Conservation (phyloP, 2,113 vertebrate genomes). For the Oostethus manadensis region DNA sequence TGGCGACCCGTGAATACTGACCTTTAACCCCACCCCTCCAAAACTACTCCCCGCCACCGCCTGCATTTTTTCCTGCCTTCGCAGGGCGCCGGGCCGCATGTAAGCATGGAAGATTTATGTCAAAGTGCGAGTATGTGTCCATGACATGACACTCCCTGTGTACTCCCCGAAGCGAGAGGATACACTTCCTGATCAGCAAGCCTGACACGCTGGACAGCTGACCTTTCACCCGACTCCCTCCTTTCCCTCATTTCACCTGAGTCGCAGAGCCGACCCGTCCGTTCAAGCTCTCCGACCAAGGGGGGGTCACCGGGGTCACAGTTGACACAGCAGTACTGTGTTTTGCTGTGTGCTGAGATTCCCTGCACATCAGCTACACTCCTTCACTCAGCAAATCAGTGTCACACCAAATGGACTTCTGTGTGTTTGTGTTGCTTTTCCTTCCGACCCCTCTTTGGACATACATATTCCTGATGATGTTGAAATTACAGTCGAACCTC, state of each 20-base stretch:
- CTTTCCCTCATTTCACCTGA: conserved; percentile 55
- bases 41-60: background rate
- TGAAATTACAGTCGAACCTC: too few species aligned
- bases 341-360: conserved; percentile 63
- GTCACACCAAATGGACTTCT: conserved; percentile 45
- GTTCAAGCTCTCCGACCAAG: conserved; percentile 44
- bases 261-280: conserved; percentile 44
- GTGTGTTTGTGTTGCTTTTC: background rate
- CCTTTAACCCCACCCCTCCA: conserved; percentile 3
- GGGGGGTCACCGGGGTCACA: conserved; percentile 56
- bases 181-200: conserved; percentile 70
- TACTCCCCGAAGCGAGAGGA: conserved; percentile 64
- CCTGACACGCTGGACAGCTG: conserved; percentile 69
- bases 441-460: background rate
- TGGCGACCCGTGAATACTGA: conserved; percentile 17
- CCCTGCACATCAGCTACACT: conserved; percentile 48
- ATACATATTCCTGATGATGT: background rate
- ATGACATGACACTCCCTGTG: conserved; percentile 64
- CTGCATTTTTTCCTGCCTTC: conserved; percentile 13
- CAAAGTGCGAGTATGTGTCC: conserved; percentile 59
- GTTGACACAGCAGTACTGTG: conserved; percentile 72
- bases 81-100: conserved; percentile 28
- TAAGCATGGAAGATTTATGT: conserved; percentile 63
- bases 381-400: conserved; percentile 61
- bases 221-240: conserved; percentile 47